A percentile compares a stretch with the other conserved stretches of the same genome.
phyloP scores from a whole-genome alignment of 2,113 vertebrate genomes.

The Apaloderma vittatum region DNA sequence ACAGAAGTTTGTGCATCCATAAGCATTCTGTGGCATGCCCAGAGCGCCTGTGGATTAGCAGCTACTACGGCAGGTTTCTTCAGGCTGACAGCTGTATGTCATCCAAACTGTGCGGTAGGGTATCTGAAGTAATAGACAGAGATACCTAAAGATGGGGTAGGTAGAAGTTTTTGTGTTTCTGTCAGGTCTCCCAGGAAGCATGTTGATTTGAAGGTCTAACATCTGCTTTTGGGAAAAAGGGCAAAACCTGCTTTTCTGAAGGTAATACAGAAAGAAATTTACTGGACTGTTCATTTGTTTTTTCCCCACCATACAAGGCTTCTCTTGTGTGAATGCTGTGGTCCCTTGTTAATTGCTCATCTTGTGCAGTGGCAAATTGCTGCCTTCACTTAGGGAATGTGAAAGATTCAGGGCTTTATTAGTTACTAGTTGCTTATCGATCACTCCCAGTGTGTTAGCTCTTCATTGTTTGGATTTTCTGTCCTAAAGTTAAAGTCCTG shows the following conservation, averaged over 20 bases:
- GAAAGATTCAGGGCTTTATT: constrained; percentile 51
- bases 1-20: neutral
- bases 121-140: neutral
- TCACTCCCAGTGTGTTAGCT: constrained; percentile 9
- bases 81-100: neutral
- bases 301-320: neutral
- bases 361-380: constrained; percentile 18
- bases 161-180: neutral
- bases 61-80: neutral
- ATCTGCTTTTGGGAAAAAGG: neutral
- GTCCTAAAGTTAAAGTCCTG: constrained; percentile 30
- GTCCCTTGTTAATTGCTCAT: constrained; percentile 24
- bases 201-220: neutral
- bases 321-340: neutral
- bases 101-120: neutral
- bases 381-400: neutral
- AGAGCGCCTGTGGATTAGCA: neutral
- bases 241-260: neutral
- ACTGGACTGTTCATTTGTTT: neutral
- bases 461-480: constrained; percentile 32
- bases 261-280: neutral
- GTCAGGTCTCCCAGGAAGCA: neutral
- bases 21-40: neutral
- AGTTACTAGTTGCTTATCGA: constrained; percentile 53
- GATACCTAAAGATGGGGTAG: neutral